Evolutionary conservation across 1,140 invertebrate species (phyloP).

Genomic region (Drosophila takahashii): DNA sequence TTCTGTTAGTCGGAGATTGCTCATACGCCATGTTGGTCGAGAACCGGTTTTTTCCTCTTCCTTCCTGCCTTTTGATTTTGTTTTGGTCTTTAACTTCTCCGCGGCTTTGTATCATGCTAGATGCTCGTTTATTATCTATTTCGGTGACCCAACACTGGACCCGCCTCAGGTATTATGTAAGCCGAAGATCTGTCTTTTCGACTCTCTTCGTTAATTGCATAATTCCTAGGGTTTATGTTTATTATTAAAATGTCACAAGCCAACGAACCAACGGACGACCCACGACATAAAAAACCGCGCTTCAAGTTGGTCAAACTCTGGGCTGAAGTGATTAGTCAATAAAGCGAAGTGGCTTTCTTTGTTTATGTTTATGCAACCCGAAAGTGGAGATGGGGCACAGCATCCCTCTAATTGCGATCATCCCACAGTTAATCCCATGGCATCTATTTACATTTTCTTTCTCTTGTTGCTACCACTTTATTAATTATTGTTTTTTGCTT

Average conservation of each 20-base stretch:
- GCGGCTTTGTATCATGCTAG: slow-evolving; percentile 65
- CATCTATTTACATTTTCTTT: slow-evolving; percentile 26
- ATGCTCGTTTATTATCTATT: slow-evolving; percentile 69
- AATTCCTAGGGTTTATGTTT: slow-evolving; percentile 58
- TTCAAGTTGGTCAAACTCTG: slow-evolving; percentile 42
- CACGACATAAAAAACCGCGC: slow-evolving; percentile 33
- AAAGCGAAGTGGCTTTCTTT: slow-evolving; percentile 41
- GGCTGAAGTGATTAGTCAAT: slow-evolving; percentile 61
- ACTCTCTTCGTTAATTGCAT: slow-evolving; percentile 65
- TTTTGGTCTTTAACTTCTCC: slow-evolving; percentile 38
- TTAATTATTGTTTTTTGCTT: slow-evolving; percentile 31
- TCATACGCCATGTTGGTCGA: slow-evolving; percentile 44
- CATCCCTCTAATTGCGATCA: slow-evolving; percentile 40
- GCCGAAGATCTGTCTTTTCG: slow-evolving; percentile 45
- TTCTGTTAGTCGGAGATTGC: slow-evolving; percentile 7
- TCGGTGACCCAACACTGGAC: slow-evolving; percentile 58
- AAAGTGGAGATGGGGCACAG: slow-evolving; percentile 20
- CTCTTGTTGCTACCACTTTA: slow-evolving; percentile 19
- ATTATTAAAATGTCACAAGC: slow-evolving; percentile 78
- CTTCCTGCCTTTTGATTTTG: slow-evolving; percentile 20
- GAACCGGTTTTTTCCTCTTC: slow-evolving; percentile 17
- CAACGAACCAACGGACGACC: slow-evolving; percentile 51
- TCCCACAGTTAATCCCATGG: slow-evolving; percentile 35
- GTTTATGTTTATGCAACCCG: slow-evolving; percentile 36
- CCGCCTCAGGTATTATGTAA: slow-evolving; percentile 55